These are phyloP conservation scores for Liolophura sinensis DNA, from an alignment of 1,140 invertebrate species.

Conservation along the genomic window DNA sequence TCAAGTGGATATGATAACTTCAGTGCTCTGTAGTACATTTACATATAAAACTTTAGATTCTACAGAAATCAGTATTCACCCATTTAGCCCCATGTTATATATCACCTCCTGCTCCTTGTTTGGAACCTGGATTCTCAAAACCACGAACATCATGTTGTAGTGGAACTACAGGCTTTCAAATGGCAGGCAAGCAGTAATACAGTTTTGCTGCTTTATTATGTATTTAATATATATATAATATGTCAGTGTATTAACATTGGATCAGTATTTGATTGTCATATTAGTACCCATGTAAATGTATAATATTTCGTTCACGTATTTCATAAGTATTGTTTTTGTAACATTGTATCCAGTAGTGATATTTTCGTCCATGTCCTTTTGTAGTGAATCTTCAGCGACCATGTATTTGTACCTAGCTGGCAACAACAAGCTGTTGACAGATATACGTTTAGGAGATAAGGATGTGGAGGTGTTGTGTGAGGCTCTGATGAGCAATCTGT, in stretches of 20 bases:
- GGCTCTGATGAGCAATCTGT: constrained; percentile 46
- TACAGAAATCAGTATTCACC: too few species aligned
- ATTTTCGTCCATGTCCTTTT: neutral
- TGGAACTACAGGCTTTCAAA: too few species aligned
- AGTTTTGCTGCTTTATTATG: too few species aligned
- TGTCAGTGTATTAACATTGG: neutral
- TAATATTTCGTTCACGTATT: neutral
- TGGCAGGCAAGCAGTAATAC: too few species aligned
- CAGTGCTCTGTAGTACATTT: too few species aligned
- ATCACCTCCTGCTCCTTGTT: too few species aligned
- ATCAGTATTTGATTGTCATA: constrained; percentile 36
- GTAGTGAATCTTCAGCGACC: constrained; percentile 3
- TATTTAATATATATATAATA: neutral
- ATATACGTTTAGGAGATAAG: constrained; percentile 41
- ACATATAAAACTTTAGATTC: too few species aligned
- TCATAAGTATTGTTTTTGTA: neutral
- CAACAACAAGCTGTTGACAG: constrained; percentile 52
- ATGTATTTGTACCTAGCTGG: constrained; percentile 56
- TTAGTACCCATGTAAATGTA: neutral
- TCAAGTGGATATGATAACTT: too few species aligned
- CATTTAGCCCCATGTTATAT: too few species aligned
- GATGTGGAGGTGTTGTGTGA: constrained; percentile 47
- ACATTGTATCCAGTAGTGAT: neutral
- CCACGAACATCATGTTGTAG: too few species aligned
- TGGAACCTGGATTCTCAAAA: too few species aligned